Evolutionary conservation across 2,797 vertebrate species (phyloP).

Genomic region (Poecilia picta): DNA sequence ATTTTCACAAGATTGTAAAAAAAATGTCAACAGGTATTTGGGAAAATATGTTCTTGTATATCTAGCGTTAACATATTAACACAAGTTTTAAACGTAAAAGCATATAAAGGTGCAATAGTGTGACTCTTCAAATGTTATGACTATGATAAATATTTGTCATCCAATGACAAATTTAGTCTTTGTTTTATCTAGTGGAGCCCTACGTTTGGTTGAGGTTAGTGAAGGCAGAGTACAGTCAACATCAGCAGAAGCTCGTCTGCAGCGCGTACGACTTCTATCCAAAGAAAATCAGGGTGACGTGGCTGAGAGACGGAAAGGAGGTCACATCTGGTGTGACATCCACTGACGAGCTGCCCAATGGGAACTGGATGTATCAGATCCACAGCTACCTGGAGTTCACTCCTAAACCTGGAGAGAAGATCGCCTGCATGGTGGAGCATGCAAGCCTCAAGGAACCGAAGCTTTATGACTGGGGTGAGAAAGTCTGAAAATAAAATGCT

Average conservation of each 20-base stretch:
- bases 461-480: constrained; percentile 39
- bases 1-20: neutral
- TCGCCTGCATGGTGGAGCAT: constrained; percentile 75
- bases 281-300: neutral
- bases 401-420: constrained; percentile 61
- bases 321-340: neutral
- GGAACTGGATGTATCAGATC: neutral
- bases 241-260: neutral
- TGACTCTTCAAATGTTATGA: neutral
- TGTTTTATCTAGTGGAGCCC: neutral
- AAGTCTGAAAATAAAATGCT: neutral
- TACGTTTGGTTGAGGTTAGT: neutral
- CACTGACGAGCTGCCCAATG: neutral
- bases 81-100: neutral
- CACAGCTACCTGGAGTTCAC: constrained; percentile 48
- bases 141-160: neutral
- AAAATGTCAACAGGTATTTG: neutral
- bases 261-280: neutral
- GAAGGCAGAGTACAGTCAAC: neutral
- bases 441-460: constrained; percentile 29
- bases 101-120: neutral
- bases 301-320: neutral
- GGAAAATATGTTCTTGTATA: neutral
- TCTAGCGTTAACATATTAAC: neutral
- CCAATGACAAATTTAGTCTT: neutral